Conservation (phyloP, 2,797 vertebrate genomes). For the Halcyon smyrnensis region DNA sequence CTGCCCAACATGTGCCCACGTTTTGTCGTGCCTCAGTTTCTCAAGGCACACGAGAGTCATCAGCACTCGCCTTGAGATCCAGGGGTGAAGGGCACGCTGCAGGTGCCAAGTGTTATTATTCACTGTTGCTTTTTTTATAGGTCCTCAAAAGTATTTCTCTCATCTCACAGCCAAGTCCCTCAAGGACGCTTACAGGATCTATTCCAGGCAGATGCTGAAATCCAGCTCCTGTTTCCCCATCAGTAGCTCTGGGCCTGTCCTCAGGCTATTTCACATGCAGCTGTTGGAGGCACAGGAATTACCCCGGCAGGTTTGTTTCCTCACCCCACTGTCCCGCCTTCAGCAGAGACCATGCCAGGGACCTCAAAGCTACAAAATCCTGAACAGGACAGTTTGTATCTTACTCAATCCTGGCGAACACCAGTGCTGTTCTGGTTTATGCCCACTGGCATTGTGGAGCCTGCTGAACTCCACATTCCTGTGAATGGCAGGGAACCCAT, state of each 20-base stretch:
- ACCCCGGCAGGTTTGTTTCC: not conserved
- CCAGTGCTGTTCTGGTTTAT: not conserved
- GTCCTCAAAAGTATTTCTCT: not conserved
- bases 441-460: not conserved
- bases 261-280: not conserved
- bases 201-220: slow-evolving; percentile 26
- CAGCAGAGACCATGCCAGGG: not conserved
- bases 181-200: not conserved
- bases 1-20: accelerated
- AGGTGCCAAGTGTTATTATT: not conserved
- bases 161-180: not conserved
- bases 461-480: not conserved
- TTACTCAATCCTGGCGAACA: not conserved
- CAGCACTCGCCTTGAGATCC: not conserved
- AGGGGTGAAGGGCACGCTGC: not conserved
- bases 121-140: not conserved
- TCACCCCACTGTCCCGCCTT: not conserved
- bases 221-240: not conserved
- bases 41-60: not conserved
- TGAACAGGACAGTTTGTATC: not conserved
- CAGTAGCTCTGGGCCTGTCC: slow-evolving; percentile 10
- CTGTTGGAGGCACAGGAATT: not conserved
- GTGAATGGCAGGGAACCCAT: not conserved
- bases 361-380: not conserved
- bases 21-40: not conserved